Evolutionary conservation across 2,797 vertebrate genomes (phyloP).

Genomic region (Chelmon rostratus): DNA sequence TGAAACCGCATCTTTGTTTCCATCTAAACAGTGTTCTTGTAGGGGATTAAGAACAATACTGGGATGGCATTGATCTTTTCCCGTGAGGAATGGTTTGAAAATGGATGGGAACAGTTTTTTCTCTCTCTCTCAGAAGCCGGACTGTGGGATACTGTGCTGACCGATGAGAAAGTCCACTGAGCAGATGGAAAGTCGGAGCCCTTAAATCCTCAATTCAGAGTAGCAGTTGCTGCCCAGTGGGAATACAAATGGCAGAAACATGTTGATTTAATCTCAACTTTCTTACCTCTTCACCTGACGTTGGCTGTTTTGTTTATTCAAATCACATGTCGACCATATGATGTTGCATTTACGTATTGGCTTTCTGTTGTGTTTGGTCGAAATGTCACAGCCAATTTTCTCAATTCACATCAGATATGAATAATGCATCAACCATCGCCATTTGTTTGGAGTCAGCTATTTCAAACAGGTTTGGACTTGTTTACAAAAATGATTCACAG

Average conservation of each 20-base stretch:
- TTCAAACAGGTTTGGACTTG: slow-evolving; percentile 27
- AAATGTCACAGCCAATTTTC: slow-evolving; percentile 48
- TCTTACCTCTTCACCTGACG: slow-evolving; percentile 21
- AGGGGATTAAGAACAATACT: slow-evolving; percentile 40
- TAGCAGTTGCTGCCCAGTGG: background rate
- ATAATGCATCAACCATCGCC: slow-evolving; percentile 34
- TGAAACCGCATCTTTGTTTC: slow-evolving; percentile 54
- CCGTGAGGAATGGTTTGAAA: slow-evolving; percentile 15
- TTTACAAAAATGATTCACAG: slow-evolving; percentile 13
- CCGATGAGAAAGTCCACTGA: background rate
- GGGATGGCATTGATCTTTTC: slow-evolving; percentile 35
- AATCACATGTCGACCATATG: slow-evolving; percentile 37
- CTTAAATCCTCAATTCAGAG: background rate
- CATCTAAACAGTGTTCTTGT: slow-evolving; percentile 51
- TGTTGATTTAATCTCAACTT: slow-evolving; percentile 57
- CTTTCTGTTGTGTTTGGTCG: slow-evolving; percentile 55
- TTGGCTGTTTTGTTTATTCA: slow-evolving; percentile 37
- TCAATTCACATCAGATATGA: slow-evolving; percentile 30
- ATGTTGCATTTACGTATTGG: slow-evolving; percentile 16
- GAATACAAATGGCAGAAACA: slow-evolving; percentile 5
- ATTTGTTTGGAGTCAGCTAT: slow-evolving; percentile 18
- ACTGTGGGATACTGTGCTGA: slow-evolving; percentile 16
- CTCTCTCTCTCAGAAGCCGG: slow-evolving; percentile 1
- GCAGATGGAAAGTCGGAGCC: background rate
- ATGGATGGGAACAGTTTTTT: background rate